Evolutionary conservation across 2,888 invertebrate genomes (phyloP), one percentile per base, ranked within the genome.

Genomic region (Perizoma affinitatum): DNA sequence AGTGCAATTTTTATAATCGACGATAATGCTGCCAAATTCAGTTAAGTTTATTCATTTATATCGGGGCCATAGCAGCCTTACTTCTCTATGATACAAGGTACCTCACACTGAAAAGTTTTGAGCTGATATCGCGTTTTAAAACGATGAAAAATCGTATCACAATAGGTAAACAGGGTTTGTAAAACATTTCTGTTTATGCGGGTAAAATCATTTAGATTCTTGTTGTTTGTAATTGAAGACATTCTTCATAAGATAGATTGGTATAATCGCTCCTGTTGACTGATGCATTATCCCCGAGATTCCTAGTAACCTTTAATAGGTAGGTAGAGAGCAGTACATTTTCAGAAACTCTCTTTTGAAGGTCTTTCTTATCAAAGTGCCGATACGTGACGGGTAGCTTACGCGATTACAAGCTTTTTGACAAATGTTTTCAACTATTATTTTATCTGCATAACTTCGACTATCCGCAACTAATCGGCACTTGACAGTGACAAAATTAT

Each of bases 91-190:
- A 43, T 61, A 56, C 45, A 54, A 43, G 44, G 51, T 63, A 58
- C 36, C 49, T 58, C 58, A 55, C 58, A 45, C 43, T 54, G 44
- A 11, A 53, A 56, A 45, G 40, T 49, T 54, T 49, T 46, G 49
- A 61, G 54, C 54, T 61, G 10, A 9, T 47, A 43, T 40, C 35
- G 35, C 45, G 38, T 44, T 48, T 22, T 58, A 34, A 44, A 49
- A 54, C 41, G 42, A 55, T 41, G 22, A 56, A 54, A 45, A 53
- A 69, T 64, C 65, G 58, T 67, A 73, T 69, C 71, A 71, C 72
- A 70, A 75, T 74, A 79, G 89, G 88, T 82, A 82, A 85, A 87
- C 89, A 89, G 89, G 89, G 89, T 88, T 82, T 77, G 74, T 78
- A 76, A 72, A 71, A 71, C 61, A 71, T 72, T 82, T 80, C 70